These are phyloP conservation scores for Bothrops jararaca DNA, from an alignment of 2,113 vertebrate species.

Conservation along the genomic window DNA sequence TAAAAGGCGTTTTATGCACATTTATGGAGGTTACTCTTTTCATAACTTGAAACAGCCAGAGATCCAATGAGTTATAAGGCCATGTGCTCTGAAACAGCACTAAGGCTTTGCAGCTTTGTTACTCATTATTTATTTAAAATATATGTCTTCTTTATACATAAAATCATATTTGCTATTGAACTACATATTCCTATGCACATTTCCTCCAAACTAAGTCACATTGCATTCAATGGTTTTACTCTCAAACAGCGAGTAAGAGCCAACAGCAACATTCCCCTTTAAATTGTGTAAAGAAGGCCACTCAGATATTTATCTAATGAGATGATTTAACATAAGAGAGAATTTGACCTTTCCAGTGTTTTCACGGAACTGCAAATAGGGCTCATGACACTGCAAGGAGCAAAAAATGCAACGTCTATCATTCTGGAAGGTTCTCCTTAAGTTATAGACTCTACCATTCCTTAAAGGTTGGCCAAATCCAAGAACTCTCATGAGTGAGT, in stretches of 20 bases:
- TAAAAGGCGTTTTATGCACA: not conserved
- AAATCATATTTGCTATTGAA: not conserved
- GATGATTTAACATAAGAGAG: not conserved
- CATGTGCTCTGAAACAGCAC: not conserved
- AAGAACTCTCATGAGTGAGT: fast-evolving
- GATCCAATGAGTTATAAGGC: not conserved
- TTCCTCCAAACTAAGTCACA: not conserved
- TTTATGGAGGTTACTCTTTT: not conserved
- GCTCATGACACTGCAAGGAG: not conserved
- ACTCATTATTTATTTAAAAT: not conserved
- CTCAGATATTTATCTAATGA: not conserved
- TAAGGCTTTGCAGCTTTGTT: not conserved
- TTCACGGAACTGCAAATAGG: not conserved
- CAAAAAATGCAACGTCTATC: not conserved
- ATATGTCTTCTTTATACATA: not conserved
- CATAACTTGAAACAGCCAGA: not conserved
- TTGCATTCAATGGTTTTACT: not conserved
- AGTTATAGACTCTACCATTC: not conserved
- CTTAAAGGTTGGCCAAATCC: not conserved
- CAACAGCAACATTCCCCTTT: not conserved
- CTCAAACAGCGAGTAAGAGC: not conserved
- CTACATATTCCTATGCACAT: not conserved
- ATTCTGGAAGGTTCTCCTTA: not conserved
- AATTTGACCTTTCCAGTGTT: not conserved
- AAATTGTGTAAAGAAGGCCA: not conserved